These are phyloP conservation scores for Microcebus murinus DNA, from an alignment of 2,113 vertebrate genomes.

Conservation along the genomic window DNA sequence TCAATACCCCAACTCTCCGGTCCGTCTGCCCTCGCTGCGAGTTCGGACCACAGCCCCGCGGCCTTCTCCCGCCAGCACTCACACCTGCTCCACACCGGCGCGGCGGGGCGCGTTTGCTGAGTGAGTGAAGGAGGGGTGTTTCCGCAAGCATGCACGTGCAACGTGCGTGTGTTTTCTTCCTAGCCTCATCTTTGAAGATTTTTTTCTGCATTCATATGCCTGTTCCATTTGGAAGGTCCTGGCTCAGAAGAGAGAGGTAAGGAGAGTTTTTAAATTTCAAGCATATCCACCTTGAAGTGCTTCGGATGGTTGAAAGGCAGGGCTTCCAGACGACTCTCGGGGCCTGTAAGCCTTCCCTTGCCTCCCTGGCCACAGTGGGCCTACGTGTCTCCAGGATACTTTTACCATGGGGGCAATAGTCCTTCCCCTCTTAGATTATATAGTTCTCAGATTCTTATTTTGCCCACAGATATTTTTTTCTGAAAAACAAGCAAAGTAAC, in stretches of 20 bases:
- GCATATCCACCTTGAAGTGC: neutral
- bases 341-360: no score
- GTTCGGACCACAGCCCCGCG: accelerated
- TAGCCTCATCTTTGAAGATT: neutral
- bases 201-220: neutral
- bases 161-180: neutral
- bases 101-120: no score
- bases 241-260: neutral
- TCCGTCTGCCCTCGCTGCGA: accelerated
- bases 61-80: neutral
- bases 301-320: neutral
- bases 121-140: neutral
- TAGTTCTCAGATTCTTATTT: constrained; percentile 11
- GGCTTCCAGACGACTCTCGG: accelerated
- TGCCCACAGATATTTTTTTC: neutral
- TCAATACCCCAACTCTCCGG: no score
- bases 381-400: neutral
- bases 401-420: neutral
- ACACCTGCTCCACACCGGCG: neutral
- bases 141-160: neutral
- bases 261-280: neutral
- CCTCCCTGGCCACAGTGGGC: neutral
- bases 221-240: neutral
- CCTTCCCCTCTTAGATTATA: neutral
- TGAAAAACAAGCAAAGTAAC: constrained; percentile 50